Conservation (phyloP, 2,797 vertebrate genomes). For the Macropus fuliginosus region DNA sequence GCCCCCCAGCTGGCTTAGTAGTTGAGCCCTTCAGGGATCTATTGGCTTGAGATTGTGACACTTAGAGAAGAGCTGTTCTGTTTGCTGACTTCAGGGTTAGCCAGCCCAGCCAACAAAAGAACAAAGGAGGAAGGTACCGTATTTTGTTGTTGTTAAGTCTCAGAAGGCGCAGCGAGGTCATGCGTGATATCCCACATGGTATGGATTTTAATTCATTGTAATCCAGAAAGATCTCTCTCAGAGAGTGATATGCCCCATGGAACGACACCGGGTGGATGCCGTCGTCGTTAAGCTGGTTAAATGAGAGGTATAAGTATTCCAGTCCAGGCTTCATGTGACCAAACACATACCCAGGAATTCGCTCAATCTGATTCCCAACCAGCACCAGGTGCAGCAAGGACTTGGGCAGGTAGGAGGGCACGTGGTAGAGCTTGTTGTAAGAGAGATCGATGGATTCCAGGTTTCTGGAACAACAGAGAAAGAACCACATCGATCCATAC, state of each 20-base stretch:
- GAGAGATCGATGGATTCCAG: constrained; percentile 97
- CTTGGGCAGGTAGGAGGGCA: constrained; percentile 95
- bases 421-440: constrained; percentile 94
- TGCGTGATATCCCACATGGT: constrained; percentile 92
- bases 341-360: constrained; percentile 96
- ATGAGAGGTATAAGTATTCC: constrained; percentile 97
- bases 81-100: not conserved
- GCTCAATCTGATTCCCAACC: constrained; percentile 95
- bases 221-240: constrained; percentile 96
- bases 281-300: constrained; percentile 92
- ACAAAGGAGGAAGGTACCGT: constrained; percentile 86
- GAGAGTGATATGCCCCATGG: constrained; percentile 91
- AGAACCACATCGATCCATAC: not conserved
- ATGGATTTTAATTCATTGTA: constrained; percentile 92
- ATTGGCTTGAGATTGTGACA: not conserved
- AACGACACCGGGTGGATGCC: constrained; percentile 94
- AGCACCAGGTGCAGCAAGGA: constrained; percentile 94
- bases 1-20: not conserved
- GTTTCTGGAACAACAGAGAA: constrained; percentile 86
- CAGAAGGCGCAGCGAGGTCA: constrained; percentile 93
- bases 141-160: constrained; percentile 95
- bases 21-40: not conserved
- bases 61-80: not conserved
- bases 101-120: constrained; percentile 44
- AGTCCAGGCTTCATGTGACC: constrained; percentile 96